Evolutionary conservation across 92 coral and sea anemone genomes (phyloP).

Genomic region (Palythoa grandis): DNA sequence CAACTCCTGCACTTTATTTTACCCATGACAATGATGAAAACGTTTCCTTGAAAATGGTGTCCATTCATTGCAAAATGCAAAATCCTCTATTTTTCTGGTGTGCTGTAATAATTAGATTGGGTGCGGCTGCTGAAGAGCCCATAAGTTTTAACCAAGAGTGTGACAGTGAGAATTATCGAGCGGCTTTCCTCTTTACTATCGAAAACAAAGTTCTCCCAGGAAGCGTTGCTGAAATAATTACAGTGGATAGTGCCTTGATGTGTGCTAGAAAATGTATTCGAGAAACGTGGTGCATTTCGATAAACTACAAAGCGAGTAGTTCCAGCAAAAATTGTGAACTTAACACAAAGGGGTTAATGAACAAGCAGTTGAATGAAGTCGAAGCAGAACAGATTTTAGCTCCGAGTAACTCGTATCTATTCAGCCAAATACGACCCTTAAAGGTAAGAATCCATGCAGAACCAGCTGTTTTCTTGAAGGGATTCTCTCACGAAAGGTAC

Average conservation of each 20-base stretch:
- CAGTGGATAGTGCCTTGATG: not conserved
- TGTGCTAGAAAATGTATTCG: slow-evolving; percentile 22
- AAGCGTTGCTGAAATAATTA: not conserved
- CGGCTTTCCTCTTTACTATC: not conserved
- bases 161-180: not conserved
- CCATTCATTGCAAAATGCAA: no score
- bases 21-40: no score
- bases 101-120: not conserved
- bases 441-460: slow-evolving; percentile 5
- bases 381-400: not conserved
- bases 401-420: slow-evolving; percentile 10
- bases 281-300: slow-evolving; percentile 31
- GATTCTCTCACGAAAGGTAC: not conserved
- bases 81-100: no score
- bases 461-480: not conserved
- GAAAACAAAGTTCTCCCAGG: slow-evolving; percentile 3
- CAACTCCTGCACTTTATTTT: no score
- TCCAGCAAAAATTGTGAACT: slow-evolving; percentile 15
- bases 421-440: slow-evolving; percentile 14
- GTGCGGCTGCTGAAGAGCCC: not conserved
- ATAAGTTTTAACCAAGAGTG: slow-evolving; percentile 6
- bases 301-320: not conserved
- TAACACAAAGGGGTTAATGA: slow-evolving; percentile 10
- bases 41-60: no score
- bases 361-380: not conserved